Percentiles rank a stretch among this genome's conserved stretches.
These are phyloP conservation scores for Pachyramphus minor DNA, from an alignment of 2,113 vertebrate genomes.

Conservation along the genomic window DNA sequence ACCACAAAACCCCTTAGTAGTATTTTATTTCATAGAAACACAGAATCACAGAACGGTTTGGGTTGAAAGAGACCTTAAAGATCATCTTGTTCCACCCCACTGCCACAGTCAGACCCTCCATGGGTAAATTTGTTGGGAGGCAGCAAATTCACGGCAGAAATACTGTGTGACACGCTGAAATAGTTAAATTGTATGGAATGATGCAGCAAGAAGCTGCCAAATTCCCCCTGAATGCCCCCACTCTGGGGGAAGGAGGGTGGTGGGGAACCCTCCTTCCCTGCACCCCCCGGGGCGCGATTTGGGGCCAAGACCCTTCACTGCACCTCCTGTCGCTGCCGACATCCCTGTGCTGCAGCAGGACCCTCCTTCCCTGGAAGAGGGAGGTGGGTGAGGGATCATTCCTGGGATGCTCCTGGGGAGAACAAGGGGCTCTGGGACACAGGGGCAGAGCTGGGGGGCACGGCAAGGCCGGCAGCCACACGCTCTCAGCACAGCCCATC, in stretches of 20 bases:
- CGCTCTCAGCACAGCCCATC: background rate
- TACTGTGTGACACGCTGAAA: background rate
- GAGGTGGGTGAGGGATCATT: fast-evolving
- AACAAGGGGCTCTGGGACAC: fast-evolving
- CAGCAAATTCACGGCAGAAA: background rate
- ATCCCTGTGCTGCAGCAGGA: too few species aligned
- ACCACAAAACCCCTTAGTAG: background rate
- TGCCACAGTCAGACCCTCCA: background rate
- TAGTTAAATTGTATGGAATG: fast-evolving
- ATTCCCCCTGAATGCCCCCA: fast-evolving
- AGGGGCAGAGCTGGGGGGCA: background rate
- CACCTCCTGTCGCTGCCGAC: fast-evolving
- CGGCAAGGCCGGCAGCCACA: background rate
- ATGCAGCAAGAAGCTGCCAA: background rate
- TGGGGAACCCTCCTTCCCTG: background rate
- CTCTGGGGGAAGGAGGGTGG: background rate
- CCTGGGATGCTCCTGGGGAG: background rate
- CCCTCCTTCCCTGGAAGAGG: background rate
- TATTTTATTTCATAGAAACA: background rate
- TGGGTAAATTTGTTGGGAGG: background rate
- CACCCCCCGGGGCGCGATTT: fast-evolving
- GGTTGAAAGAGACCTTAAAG: background rate
- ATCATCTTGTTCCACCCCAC: too few species aligned
- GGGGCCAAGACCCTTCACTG: fast-evolving
- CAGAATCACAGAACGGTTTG: background rate